Conservation (phyloP, 2,113 vertebrate genomes). For the Caranx ignobilis region DNA sequence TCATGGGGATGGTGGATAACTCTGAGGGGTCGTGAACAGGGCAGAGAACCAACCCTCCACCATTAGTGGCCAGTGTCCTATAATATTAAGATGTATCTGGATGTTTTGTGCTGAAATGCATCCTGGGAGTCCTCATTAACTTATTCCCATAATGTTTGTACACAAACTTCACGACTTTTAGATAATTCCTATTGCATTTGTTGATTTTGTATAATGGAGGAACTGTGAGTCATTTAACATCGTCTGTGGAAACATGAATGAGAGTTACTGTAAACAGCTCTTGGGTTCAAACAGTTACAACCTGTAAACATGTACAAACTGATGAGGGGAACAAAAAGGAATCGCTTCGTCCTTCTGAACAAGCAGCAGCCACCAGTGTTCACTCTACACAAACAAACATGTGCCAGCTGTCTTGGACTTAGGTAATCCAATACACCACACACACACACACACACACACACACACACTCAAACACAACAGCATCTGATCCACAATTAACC, state of each 20-base stretch:
- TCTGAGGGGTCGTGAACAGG: not conserved
- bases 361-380: not conserved
- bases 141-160: too few relatives aligned
- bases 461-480: not conserved
- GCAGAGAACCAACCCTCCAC: not conserved
- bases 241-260: too few relatives aligned
- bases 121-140: too few relatives aligned
- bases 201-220: not conserved
- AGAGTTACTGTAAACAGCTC: too few relatives aligned
- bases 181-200: not conserved
- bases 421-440: slow-evolving; percentile 39
- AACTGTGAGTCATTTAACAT: too few relatives aligned
- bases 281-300: too few relatives aligned
- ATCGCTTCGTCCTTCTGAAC: not conserved
- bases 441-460: too few relatives aligned
- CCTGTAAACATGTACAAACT: not conserved
- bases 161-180: too few relatives aligned
- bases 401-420: not conserved
- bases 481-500: slow-evolving; percentile 39
- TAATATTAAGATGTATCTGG: too few relatives aligned
- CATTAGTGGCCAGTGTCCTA: too few relatives aligned
- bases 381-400: slow-evolving; percentile 4
- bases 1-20: not conserved
- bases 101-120: too few relatives aligned
- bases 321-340: too few relatives aligned